These are phyloP conservation scores for Nanger granti DNA, from an alignment of 2,113 vertebrate genomes.

Conservation along the genomic window DNA sequence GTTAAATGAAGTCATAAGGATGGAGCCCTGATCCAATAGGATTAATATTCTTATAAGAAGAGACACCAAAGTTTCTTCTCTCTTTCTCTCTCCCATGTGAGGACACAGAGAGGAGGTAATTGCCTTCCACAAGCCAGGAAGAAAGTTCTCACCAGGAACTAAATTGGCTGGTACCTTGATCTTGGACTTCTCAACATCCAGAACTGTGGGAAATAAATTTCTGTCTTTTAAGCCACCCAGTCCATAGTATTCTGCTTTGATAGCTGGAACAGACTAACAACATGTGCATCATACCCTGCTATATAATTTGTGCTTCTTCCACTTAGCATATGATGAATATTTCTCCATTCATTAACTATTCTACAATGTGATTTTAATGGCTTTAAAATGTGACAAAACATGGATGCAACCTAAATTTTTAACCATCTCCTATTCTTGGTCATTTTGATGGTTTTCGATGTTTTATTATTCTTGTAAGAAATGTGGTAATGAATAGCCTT, in stretches of 20 bases:
- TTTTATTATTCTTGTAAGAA: background rate
- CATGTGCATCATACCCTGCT: background rate
- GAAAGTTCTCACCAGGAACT: background rate
- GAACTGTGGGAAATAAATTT: background rate
- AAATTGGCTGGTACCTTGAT: background rate
- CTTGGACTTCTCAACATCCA: background rate
- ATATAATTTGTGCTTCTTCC: background rate
- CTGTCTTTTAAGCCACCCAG: background rate
- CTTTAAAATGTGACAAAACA: constrained; percentile 13
- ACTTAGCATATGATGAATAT: background rate
- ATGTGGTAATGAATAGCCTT: background rate
- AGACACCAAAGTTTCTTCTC: background rate
- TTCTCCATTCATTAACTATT: background rate
- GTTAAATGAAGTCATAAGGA: background rate
- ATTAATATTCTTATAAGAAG: background rate
- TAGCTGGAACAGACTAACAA: background rate
- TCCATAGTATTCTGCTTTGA: background rate
- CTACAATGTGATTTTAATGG: background rate
- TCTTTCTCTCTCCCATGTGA: background rate
- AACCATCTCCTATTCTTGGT: background rate
- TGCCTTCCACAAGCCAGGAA: background rate
- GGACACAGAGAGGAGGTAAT: background rate
- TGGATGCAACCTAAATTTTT: background rate
- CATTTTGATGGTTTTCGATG: background rate
- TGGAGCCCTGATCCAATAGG: background rate